These are phyloP conservation scores for Rhinolophus ferrumequinum DNA, from an alignment of 2,113 vertebrate genomes.

Conservation along the genomic window DNA sequence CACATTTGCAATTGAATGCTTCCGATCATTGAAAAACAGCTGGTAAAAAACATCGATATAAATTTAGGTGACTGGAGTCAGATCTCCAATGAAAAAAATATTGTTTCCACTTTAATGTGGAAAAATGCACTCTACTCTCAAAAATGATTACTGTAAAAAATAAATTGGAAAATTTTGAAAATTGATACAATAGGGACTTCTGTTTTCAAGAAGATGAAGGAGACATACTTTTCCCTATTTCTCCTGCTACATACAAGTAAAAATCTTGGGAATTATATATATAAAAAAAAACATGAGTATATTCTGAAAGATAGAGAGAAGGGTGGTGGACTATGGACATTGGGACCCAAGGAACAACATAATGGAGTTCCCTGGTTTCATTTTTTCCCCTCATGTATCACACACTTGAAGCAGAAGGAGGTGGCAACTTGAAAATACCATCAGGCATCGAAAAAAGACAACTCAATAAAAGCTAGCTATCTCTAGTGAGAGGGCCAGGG, in stretches of 20 bases:
- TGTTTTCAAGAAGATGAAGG: background rate
- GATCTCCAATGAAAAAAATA: background rate
- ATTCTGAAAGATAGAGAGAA: background rate
- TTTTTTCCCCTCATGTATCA: background rate
- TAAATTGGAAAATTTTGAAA: background rate
- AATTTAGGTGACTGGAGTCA: background rate
- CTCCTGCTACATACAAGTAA: background rate
- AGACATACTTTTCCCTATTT: background rate
- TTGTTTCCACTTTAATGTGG: background rate
- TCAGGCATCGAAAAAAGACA: background rate
- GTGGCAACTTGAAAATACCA: background rate
- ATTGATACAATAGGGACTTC: background rate
- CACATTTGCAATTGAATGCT: background rate
- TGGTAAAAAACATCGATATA: background rate
- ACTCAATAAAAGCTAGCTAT: background rate
- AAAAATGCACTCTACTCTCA: background rate
- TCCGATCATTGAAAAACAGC: background rate
- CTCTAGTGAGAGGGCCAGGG: background rate
- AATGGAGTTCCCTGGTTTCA: background rate
- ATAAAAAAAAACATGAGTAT: background rate
- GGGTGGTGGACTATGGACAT: background rate
- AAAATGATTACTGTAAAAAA: background rate
- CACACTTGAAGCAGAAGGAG: background rate
- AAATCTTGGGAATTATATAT: background rate
- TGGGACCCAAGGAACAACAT: background rate